Evolutionary conservation across 2,888 invertebrate genomes (phyloP).

Genomic region (Drosophila testacea): DNA sequence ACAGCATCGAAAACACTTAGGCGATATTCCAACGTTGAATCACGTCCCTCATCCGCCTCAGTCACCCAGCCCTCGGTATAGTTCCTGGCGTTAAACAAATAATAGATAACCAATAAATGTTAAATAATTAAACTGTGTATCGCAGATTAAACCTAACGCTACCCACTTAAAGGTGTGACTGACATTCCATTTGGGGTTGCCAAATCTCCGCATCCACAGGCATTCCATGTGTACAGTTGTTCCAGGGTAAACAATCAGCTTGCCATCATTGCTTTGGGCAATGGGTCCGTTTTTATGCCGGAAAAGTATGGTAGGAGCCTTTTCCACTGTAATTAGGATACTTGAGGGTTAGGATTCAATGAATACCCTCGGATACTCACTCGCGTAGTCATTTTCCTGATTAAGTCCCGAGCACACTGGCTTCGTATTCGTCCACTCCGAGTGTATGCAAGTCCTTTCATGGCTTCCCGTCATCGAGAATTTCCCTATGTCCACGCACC

Average conservation of each 20-base stretch:
- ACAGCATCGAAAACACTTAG: conserved; percentile 92
- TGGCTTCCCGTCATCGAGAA: conserved; percentile 92
- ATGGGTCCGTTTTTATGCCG: conserved; percentile 93
- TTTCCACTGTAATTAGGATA: conserved; percentile 88
- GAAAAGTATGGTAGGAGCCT: conserved; percentile 93
- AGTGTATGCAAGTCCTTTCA: conserved; percentile 90
- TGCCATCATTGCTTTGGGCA: conserved; percentile 94
- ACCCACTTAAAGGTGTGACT: conserved; percentile 87
- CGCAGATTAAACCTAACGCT: conserved; percentile 1
- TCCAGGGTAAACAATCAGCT: conserved; percentile 93
- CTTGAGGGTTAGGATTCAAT: neutral
- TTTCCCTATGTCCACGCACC: conserved; percentile 95
- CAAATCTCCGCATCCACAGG: conserved; percentile 93
- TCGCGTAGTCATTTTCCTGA: conserved; percentile 94
- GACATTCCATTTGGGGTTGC: conserved; percentile 93
- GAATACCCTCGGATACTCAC: conserved; percentile 86
- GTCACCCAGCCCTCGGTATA: conserved; percentile 93
- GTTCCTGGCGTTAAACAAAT: conserved; percentile 85
- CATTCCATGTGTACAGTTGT: conserved; percentile 95
- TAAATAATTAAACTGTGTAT: neutral
- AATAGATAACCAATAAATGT: neutral
- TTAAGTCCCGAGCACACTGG: conserved; percentile 93
- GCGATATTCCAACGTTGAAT: conserved; percentile 92
- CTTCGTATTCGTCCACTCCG: conserved; percentile 92
- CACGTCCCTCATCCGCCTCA: conserved; percentile 89